Evolutionary conservation across 1,140 invertebrate species (phyloP).

Genomic region (Zaprionus lachaisei): DNA sequence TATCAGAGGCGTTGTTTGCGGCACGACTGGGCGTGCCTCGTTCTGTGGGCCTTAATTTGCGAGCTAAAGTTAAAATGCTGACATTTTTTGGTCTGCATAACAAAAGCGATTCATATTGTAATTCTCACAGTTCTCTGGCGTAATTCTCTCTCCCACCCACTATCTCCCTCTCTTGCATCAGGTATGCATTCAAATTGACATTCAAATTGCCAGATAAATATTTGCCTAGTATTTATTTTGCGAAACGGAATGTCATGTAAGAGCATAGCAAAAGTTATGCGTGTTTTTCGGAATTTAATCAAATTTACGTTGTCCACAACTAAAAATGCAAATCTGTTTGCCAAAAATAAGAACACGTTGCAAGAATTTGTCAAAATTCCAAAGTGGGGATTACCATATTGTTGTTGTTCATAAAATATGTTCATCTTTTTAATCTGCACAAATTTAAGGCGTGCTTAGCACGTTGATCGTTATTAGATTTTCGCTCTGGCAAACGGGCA

Average conservation of each 20-base stretch:
- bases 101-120: slow-evolving; percentile 39
- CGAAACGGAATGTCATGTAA: neutral
- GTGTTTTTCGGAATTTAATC: slow-evolving; percentile 8
- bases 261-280: slow-evolving; percentile 9
- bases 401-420: neutral
- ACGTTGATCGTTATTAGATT: neutral
- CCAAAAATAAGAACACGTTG: neutral
- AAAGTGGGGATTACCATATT: neutral
- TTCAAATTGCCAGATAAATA: slow-evolving; percentile 47
- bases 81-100: slow-evolving; percentile 38
- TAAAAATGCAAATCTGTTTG: neutral
- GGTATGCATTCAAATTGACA: slow-evolving; percentile 45
- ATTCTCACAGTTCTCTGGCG: slow-evolving; percentile 22
- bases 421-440: neutral
- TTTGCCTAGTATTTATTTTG: slow-evolving; percentile 20
- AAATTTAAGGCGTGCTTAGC: neutral
- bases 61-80: slow-evolving; percentile 42
- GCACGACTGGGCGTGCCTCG: slow-evolving; percentile 12
- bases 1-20: slow-evolving; percentile 33
- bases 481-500: neutral
- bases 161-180: neutral
- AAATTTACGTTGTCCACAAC: neutral
- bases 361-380: neutral
- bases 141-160: slow-evolving; percentile 1
- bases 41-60: slow-evolving; percentile 32